phyloP scores from a whole-genome alignment of 2,113 vertebrate genomes.

The Clarias magur region DNA sequence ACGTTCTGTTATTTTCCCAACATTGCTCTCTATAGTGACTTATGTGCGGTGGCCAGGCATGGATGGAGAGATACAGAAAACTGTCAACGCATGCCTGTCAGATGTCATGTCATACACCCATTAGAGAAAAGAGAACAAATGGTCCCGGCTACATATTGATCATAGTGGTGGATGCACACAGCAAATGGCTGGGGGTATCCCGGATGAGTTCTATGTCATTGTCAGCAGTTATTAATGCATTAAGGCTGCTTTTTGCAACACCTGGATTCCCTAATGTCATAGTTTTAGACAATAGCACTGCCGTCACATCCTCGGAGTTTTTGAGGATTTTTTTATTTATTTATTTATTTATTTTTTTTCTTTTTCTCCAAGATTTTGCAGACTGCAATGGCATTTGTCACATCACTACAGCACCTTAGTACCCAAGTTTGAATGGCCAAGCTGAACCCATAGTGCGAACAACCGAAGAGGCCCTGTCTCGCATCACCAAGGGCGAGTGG shows the following conservation, averaged over 20 bases:
- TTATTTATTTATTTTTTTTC: too few relatives aligned
- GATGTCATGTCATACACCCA: neutral
- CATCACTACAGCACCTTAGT: neutral
- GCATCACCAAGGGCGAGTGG: neutral
- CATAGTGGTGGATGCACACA: constrained; percentile 18
- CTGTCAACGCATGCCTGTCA: too few relatives aligned
- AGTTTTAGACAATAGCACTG: neutral
- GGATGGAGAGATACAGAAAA: neutral
- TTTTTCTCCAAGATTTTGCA: neutral
- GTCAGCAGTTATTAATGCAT: neutral
- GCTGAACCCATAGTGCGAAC: neutral
- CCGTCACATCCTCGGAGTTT: neutral
- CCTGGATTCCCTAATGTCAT: neutral
- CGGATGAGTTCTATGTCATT: neutral
- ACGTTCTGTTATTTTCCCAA: too few relatives aligned
- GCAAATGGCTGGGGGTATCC: constrained; percentile 29
- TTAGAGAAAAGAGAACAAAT: neutral
- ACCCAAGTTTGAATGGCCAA: neutral
- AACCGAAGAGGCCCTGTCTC: neutral
- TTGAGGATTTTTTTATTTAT: too few relatives aligned
- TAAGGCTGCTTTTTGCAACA: neutral
- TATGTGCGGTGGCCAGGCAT: neutral
- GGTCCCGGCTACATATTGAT: constrained; percentile 28
- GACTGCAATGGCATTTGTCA: neutral
- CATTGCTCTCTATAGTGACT: too few relatives aligned